Base-by-base conservation (phyloP, 2,113 vertebrate genomes). In the Sylvilagus bachmani region DNA sequence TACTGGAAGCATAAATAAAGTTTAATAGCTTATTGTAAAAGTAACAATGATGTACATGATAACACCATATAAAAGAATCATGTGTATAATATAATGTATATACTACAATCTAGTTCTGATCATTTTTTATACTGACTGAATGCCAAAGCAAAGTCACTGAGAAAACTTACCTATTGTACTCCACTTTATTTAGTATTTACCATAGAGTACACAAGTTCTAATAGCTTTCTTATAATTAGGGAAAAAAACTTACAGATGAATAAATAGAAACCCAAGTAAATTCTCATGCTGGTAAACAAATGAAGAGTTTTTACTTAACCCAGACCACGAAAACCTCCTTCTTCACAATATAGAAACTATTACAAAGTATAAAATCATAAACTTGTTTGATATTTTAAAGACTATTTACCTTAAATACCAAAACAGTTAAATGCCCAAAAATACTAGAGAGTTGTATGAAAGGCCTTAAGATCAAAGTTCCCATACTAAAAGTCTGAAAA, bases 341-440 rank as follows among this genome's bases (percentile, higher is more conserved):
- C 49, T 69, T 95, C 31, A 66, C 44, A 89, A 94, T 51, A 77
- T 11, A 21, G 25, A 89, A 87, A 85, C 81, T 82, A 94, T 71
- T 89, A 93, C 25, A 91, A 93, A 81, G 55, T 79, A 74, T 86
- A 92, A 97, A 78, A 95, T 55, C 6, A 9, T 82, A 71, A 90
- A 11, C 22, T 89, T 75, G 25, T 82, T 96, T 78, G n/a, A 80
- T 62, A 94, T 82, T 89, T 96, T 86, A 80, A 95, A 92, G 36
- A 81, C 92, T 73, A 27, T 38, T 95, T 81, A 82, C 29, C 53
- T 93, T 95, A 93, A 95, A 78, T 92, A 75, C 33, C 66, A 73
- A 94, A 97, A 93, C 1, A 29, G n/a, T 73, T 82, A 95, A 95
- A 71, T 69, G 29, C 78, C 17, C 13, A 53, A 84, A 36, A 86